Conservation (phyloP, 2,797 vertebrate genomes). For the Chiloscyllium punctatum region DNA sequence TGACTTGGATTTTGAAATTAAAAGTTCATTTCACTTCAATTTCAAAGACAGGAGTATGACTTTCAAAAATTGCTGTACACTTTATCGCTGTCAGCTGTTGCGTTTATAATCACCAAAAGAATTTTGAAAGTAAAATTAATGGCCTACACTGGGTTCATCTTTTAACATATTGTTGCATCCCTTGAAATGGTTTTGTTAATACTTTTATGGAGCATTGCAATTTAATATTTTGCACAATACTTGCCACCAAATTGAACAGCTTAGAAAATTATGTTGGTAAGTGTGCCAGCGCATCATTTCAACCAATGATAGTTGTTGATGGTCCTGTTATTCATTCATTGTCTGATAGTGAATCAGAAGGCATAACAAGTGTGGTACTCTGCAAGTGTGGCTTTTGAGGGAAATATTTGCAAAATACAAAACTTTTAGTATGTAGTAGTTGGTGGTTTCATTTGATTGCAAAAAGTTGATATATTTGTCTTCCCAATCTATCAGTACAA, state of each 20-base stretch:
- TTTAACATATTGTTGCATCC: background rate
- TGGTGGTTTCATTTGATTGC: background rate
- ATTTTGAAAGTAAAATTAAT: background rate
- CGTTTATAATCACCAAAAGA: background rate
- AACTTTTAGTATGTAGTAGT: background rate
- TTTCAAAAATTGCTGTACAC: background rate
- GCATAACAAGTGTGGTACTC: background rate
- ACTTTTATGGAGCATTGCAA: background rate
- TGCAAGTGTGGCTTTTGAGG: background rate
- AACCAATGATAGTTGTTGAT: background rate
- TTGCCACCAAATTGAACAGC: background rate
- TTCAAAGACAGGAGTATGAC: background rate
- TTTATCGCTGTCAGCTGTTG: background rate
- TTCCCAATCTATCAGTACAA: background rate
- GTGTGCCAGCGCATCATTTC: background rate
- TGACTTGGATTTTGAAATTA: background rate
- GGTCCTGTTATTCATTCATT: background rate
- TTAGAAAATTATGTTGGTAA: background rate
- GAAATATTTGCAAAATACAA: background rate
- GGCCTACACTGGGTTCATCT: background rate
- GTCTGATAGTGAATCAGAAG: background rate
- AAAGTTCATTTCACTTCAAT: background rate
- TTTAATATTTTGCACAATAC: background rate
- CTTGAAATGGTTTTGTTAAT: background rate
- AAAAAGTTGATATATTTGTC: background rate